Evolutionary conservation across 2,888 invertebrate genomes (phyloP).

Genomic region (Gnatocerus cornutus): DNA sequence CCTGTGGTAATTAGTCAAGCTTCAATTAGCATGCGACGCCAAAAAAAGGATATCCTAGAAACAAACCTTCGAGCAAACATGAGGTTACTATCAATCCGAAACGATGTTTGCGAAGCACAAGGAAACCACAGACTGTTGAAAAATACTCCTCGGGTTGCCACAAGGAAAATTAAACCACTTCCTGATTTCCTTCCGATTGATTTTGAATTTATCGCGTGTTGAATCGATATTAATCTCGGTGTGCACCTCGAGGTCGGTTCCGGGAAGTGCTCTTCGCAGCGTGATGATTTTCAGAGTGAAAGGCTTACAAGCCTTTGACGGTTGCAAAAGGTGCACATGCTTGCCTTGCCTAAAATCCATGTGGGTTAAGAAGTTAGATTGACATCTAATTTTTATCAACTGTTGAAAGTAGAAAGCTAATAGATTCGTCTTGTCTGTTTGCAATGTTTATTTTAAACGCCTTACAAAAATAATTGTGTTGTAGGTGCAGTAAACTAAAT

Average conservation of each 20-base stretch:
- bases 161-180: slow-evolving; percentile 35
- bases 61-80: not conserved
- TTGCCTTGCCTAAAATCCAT: slow-evolving; percentile 49
- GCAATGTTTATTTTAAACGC: no score
- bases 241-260: slow-evolving; percentile 19
- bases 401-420: no score
- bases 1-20: not conserved
- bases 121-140: slow-evolving; percentile 31
- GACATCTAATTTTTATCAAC: not conserved
- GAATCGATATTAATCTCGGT: slow-evolving; percentile 21
- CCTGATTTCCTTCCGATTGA: slow-evolving; percentile 48
- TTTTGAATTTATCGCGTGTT: slow-evolving; percentile 37
- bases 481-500: no score
- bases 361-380: slow-evolving; percentile 49
- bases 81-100: not conserved
- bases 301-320: slow-evolving; percentile 52
- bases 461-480: no score
- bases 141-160: slow-evolving; percentile 24
- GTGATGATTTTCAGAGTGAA: slow-evolving; percentile 43
- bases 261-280: not conserved
- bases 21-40: slow-evolving; percentile 8
- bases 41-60: no score
- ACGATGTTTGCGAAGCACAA: slow-evolving; percentile 19
- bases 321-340: slow-evolving; percentile 50
- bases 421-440: no score